These are phyloP conservation scores for Thalpophila matura DNA, from an alignment of 2,888 invertebrate genomes.

Conservation along the genomic window DNA sequence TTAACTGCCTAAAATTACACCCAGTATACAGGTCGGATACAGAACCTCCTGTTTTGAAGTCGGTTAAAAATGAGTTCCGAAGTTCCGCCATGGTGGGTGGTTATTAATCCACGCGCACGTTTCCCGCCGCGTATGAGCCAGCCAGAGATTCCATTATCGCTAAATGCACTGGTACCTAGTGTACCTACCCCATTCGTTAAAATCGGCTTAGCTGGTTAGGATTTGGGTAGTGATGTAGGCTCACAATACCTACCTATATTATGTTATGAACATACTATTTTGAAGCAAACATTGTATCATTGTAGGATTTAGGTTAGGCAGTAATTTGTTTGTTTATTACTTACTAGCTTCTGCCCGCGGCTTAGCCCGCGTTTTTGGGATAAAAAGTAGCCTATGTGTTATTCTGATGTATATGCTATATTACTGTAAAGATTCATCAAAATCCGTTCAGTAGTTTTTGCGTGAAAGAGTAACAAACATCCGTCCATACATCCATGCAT, in stretches of 20 bases:
- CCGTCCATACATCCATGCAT: no score
- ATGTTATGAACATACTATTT: neutral
- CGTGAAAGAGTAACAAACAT: no score
- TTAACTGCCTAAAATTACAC: no score
- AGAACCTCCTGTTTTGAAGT: no score
- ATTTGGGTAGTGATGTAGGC: conserved; percentile 15
- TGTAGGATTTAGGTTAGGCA: neutral
- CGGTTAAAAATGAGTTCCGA: conserved; percentile 2
- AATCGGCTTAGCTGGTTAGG: conserved; percentile 33
- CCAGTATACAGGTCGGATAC: no score
- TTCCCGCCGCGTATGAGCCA: conserved; percentile 9
- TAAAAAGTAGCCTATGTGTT: no score
- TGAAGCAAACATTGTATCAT: neutral
- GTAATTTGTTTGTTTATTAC: neutral
- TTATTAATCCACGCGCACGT: neutral
- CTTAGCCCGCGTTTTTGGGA: no score
- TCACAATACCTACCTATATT: conserved; percentile 1
- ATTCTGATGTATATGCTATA: no score
- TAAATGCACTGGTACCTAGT: conserved; percentile 29
- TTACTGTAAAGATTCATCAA: no score
- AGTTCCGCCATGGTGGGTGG: neutral
- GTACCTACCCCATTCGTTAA: conserved; percentile 5
- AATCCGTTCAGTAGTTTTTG: no score
- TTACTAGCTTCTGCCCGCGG: no score
- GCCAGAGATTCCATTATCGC: conserved; percentile 31